Evolutionary conservation across 2,797 vertebrate species (phyloP), one percentile per base, ranked within the genome.

Genomic region (Uromys caudimaculatus): DNA sequence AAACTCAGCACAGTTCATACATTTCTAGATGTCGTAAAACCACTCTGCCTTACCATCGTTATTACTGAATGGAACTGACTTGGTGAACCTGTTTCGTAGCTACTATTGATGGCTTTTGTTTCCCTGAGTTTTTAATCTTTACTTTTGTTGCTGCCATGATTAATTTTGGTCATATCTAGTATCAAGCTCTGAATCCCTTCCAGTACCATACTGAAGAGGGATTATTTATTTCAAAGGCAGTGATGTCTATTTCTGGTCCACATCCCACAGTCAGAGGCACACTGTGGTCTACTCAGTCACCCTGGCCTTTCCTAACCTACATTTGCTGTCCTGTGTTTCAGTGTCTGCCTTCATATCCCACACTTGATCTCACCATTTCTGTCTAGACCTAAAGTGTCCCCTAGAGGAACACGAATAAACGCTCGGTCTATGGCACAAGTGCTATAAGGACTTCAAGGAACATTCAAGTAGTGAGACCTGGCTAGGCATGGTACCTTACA

Each of bases 81-180:
- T 47, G 19, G 7, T 69, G 82, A 71, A 81, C 21, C 44, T 78
- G 17, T 67, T 78, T 78, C 56, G 60, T 13, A 75, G 69, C 56
- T 29, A 21, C 21, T 83, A 23, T 41, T 85, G 62, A 64, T 94
- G 32, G 2, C 5, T 47, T 41, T 86, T 29, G 35, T 58, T 95
- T 95, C 44, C 77, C 90, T 78, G 52, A 90, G 76, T 38, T 77
- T 38, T 56, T 58, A 17, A 47, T 94, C 60, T 47, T 87, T 83
- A 8, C 32, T 54, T 2, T 19, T 71, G 35, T 71, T 84, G 54
- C 52, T 78, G 8, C 21, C 85, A 58, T 75, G 85, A 35, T 82
- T 62, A 50, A 78, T 94, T 93, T 90, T 56, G 35, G 41, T 95
- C 75, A 54, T 14, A 27, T 90, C 47, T 75, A 19, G 8, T n/a